Base-by-base conservation (phyloP, 92 coral and sea anemone genomes). In the Isaurus tuberculatus region DNA sequence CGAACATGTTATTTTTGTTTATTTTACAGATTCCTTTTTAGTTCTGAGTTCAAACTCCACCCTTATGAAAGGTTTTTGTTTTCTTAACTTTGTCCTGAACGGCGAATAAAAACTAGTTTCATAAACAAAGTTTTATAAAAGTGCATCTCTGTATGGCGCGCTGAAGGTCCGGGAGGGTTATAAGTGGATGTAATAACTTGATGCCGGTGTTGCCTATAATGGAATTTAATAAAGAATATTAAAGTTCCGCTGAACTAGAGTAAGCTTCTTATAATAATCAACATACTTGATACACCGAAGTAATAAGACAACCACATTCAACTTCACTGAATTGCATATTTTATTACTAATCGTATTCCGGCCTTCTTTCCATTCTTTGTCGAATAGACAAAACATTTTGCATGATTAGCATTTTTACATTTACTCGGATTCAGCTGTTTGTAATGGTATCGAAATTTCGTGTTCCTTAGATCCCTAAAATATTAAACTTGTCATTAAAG, bases 1-100 rank as follows among this genome's bases (percentile, higher is more conserved):
- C 49, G 29, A 31, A 25, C 82, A 57, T 69, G 82, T 77, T n/a
- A 77, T 22, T 31, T 33, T 37, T 58, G 68, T 77, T 58, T 77
- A 11, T 20, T 32, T 23, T 31, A 43, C 3, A 7, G 55, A 20
- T 33, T 46, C 46, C 20, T 4, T 77, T 34, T 32, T 28, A 58
- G n/a, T 57, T 58, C 46, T 77, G 33, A 57, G 51, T 60, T 57
- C 70, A 31, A 40, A 57, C 23, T 58, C 48, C 69, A 58, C 82
- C 82, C 70, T 23, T 43, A 29, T 4, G 82, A 4, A 26, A 5
- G 19, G 25, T 17, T 77, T 77, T 23, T 11, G 22, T 40, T 25
- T 74, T 2, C 48, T 4, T 46, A 3, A 7, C 25, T 5, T 40
- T n/a, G 33, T 40, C 57, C 31, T 5, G 37, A 30, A 37, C 29